Percentiles rank a stretch among this genome's conserved stretches.
Evolutionary conservation across 2,797 vertebrate genomes (phyloP).

Genomic region (Hyperoplus lanceolatus): DNA sequence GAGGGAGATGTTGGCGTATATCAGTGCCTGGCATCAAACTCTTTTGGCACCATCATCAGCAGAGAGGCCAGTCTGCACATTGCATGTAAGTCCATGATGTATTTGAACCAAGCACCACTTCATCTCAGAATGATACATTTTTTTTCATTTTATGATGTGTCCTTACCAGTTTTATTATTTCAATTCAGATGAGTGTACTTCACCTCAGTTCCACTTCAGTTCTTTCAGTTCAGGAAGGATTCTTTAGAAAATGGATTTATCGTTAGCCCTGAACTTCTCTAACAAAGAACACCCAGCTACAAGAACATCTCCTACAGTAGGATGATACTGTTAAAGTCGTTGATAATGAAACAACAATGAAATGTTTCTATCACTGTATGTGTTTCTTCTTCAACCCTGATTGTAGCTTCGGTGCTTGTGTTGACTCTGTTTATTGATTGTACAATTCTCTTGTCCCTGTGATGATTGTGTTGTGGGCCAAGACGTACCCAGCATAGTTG

Average conservation of each 20-base stretch:
- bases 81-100: slow-evolving; percentile 90
- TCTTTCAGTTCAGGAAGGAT: slow-evolving; percentile 30
- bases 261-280: slow-evolving; percentile 40
- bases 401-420: slow-evolving; percentile 26
- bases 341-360: slow-evolving; percentile 45
- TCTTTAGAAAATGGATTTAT: slow-evolving; percentile 42
- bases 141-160: neutral
- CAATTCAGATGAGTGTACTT: slow-evolving; percentile 6
- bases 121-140: neutral
- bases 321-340: slow-evolving; percentile 21
- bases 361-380: neutral
- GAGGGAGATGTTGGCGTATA: slow-evolving; percentile 91
- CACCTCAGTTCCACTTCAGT: slow-evolving; percentile 22
- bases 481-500: slow-evolving; percentile 63
- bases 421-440: slow-evolving; percentile 42
- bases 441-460: slow-evolving; percentile 44
- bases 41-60: slow-evolving; percentile 93
- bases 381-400: slow-evolving; percentile 29
- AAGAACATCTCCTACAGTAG: slow-evolving; percentile 8
- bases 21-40: slow-evolving; percentile 95
- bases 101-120: neutral
- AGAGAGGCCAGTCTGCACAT: slow-evolving; percentile 93
- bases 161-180: slow-evolving; percentile 3
- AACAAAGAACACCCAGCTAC: slow-evolving; percentile 29
- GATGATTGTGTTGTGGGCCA: slow-evolving; percentile 69